Base-by-base conservation (phyloP, 2,113 vertebrate genomes). In the Thamnophis sirtalis region DNA sequence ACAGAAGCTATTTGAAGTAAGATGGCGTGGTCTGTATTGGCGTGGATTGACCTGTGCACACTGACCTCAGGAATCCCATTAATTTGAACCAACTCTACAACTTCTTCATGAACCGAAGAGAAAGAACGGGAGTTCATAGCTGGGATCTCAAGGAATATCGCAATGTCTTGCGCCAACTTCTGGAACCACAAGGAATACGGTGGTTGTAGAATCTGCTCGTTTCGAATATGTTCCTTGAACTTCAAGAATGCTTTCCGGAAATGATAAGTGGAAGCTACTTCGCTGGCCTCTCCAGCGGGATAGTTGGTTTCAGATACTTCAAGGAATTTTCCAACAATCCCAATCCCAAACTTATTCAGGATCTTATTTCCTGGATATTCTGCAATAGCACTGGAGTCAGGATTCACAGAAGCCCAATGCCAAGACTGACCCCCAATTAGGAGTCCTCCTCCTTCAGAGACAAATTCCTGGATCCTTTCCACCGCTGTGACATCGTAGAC, bases 361-460 rank as follows among this genome's bases (percentile, higher is more conserved):
- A 94, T 95, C 60, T 94, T 95, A 85, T 95, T 95, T 33, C 94
- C 92, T 86, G 92, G 94, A 84, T 96, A 98, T 0, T 97, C 95
- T 4, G 96, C 96, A 86, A 98, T 15, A 5, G 28, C 90, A 84
- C 95, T 97, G 86, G 90, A 2, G 9, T 90, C 86, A 1, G 0
- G 33, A 53, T 97, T 88, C 0, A 48, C 19, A 10, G 96, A 90
- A 6, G 95, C 95, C 97, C 98, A 98, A 91, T 94, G 84, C 98
- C 98, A 98, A 91, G 96, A 96, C 43, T 98, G 98, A 13, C 97
- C 98, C 11, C 96, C 98, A 33, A 98, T 96, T 86, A 98, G 93
- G 86, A 98, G 97, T 28, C 97, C 97, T 73, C 97, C 96, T 13
- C 98, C 97, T 93, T 98, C 97, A 49, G 97, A 97, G 33, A 98